These are phyloP conservation scores for Leucophora obtusa DNA, from an alignment of 2,888 invertebrate species.

Conservation along the genomic window DNA sequence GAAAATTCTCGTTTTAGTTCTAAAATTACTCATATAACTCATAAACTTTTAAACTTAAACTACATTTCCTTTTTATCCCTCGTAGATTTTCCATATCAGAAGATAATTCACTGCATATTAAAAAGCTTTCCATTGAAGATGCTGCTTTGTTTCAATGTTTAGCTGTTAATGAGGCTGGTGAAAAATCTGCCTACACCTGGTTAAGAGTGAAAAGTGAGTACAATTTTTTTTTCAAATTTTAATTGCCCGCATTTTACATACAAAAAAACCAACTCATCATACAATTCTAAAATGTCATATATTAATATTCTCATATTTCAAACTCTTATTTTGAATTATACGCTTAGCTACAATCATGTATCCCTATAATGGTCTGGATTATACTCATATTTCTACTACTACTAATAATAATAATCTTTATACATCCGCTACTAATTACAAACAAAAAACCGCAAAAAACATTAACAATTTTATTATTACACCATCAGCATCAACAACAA, in stretches of 20 bases:
- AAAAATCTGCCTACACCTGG: conserved; percentile 93
- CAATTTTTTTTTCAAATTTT: neutral
- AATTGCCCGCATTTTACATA: neutral
- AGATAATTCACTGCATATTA: conserved; percentile 90
- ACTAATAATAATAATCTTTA: conserved; percentile 52
- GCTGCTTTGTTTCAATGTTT: conserved; percentile 98
- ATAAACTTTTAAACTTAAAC: no score
- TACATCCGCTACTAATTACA: conserved; percentile 55
- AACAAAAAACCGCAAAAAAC: conserved; percentile 44
- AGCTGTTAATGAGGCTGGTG: conserved; percentile 93
- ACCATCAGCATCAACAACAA: conserved; percentile 50
- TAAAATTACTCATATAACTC: no score
- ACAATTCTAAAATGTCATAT: neutral
- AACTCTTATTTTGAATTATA: conserved; percentile 6
- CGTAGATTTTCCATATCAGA: conserved; percentile 87
- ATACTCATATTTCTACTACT: conserved; percentile 37
- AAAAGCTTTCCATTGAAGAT: conserved; percentile 88
- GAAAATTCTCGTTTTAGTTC: no score
- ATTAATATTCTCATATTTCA: conserved; percentile 4
- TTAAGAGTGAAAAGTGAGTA: conserved; percentile 96
- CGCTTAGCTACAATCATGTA: conserved; percentile 45
- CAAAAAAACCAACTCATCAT: neutral
- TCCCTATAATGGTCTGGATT: conserved; percentile 52
- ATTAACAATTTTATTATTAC: conserved; percentile 51
- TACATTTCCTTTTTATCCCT: neutral